Conservation (phyloP, 2,113 vertebrate species). For the Aspidoscelis tigris region DNA sequence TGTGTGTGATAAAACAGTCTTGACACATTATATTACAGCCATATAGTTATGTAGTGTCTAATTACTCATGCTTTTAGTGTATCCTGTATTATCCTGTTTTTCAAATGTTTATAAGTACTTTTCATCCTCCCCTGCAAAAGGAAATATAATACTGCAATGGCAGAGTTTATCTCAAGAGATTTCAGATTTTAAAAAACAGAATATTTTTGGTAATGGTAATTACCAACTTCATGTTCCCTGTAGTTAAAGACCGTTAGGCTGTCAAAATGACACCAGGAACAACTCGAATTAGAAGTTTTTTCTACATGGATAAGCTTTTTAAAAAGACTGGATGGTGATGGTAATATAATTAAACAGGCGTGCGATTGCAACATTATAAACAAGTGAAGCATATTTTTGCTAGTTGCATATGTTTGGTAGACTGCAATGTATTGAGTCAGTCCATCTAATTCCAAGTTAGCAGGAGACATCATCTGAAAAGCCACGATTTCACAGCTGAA, state of each 20-base stretch:
- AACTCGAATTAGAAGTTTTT: background rate
- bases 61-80: too few species aligned
- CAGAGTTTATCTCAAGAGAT: background rate
- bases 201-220: background rate
- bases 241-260: background rate
- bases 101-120: too few species aligned
- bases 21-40: too few species aligned
- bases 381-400: slow-evolving; percentile 26
- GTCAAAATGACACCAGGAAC: background rate
- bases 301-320: background rate
- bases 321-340: background rate
- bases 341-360: background rate
- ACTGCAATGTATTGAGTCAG: slow-evolving; percentile 53
- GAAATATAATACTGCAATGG: too few species aligned
- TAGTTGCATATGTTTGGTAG: slow-evolving; percentile 49
- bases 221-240: background rate
- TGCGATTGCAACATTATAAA: background rate
- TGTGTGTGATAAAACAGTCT: too few species aligned
- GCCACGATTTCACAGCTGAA: slow-evolving; percentile 44
- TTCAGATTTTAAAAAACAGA: background rate
- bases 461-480: slow-evolving; percentile 54
- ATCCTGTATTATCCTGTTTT: too few species aligned
- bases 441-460: slow-evolving; percentile 57
- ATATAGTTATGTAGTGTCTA: too few species aligned
- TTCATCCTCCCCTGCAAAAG: too few species aligned